Percentiles rank a stretch among this genome's conserved stretches.
phyloP scores from a whole-genome alignment of 2,113 vertebrate genomes.

The Tyto alba region DNA sequence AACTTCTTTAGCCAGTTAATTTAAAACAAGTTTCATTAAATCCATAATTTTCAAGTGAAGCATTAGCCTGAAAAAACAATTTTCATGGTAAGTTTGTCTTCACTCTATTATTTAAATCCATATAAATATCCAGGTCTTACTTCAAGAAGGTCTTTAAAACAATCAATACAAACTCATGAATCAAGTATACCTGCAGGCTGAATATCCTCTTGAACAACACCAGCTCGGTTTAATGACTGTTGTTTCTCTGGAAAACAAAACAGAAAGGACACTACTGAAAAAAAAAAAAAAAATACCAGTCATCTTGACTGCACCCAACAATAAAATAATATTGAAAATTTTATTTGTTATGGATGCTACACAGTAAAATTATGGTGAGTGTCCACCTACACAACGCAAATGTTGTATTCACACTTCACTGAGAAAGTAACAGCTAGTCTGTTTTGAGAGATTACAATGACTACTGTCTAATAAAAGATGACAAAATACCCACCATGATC shows the following conservation, averaged over 20 bases:
- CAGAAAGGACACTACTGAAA: background rate
- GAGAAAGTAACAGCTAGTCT: background rate
- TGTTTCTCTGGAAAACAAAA: constrained; percentile 73
- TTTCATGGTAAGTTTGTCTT: background rate
- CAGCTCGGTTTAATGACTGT: constrained; percentile 72
- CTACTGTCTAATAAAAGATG: background rate
- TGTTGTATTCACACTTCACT: background rate
- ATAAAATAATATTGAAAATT: background rate
- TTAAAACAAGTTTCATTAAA: background rate
- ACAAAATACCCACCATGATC: background rate
- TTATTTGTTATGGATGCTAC: background rate
- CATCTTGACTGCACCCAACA: background rate
- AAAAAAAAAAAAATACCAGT: background rate
- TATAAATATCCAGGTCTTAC: background rate
- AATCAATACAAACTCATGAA: background rate
- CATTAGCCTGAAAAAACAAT: background rate
- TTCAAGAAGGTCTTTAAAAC: background rate
- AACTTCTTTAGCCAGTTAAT: background rate
- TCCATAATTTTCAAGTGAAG: background rate
- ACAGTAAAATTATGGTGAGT: background rate
- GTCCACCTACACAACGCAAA: background rate
- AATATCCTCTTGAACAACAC: constrained; percentile 74
- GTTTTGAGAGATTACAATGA: background rate
- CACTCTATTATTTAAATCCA: background rate
- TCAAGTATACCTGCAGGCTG: constrained; percentile 75